A percentile compares a stretch with the other conserved stretches of the same genome.
Evolutionary conservation across 2,797 vertebrate genomes (phyloP).

Genomic region (Sparus aurata): DNA sequence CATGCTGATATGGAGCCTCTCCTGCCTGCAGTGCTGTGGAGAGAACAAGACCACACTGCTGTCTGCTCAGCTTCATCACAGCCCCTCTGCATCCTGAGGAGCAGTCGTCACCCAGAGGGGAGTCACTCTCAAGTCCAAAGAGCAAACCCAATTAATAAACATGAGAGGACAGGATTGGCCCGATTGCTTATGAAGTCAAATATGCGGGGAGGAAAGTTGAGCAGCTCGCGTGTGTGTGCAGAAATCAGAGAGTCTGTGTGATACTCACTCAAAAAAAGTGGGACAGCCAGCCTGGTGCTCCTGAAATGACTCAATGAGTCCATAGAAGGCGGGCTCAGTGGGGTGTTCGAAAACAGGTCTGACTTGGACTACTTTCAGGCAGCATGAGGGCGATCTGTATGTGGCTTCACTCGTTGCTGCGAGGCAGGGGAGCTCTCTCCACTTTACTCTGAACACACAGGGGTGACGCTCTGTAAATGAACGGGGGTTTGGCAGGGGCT

Average conservation of each 20-base stretch:
- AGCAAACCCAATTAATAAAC: slow-evolving; percentile 78
- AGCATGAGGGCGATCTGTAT: slow-evolving; percentile 60
- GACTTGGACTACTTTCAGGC: slow-evolving; percentile 74
- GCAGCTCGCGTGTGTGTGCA: slow-evolving; percentile 36
- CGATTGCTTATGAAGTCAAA: slow-evolving; percentile 66
- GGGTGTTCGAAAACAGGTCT: slow-evolving; percentile 76
- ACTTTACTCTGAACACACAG: slow-evolving; percentile 57
- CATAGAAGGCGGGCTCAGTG: slow-evolving; percentile 67
- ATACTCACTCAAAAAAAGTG: slow-evolving; percentile 74
- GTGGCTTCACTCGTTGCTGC: slow-evolving; percentile 54
- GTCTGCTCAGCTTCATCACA: slow-evolving; percentile 66
- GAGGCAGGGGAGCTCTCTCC: slow-evolving; percentile 58
- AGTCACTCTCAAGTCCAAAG: slow-evolving; percentile 69
- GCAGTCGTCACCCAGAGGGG: slow-evolving; percentile 57
- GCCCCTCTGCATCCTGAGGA: slow-evolving; percentile 55
- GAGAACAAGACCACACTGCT: slow-evolving; percentile 47
- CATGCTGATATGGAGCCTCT: slow-evolving; percentile 53
- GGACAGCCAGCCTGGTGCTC: slow-evolving; percentile 70
- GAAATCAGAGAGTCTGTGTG: slow-evolving; percentile 75
- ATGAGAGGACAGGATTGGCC: slow-evolving; percentile 71
- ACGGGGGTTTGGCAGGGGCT: slow-evolving; percentile 47
- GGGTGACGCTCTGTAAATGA: slow-evolving; percentile 56
- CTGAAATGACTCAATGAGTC: slow-evolving; percentile 75
- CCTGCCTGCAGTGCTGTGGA: slow-evolving; percentile 41
- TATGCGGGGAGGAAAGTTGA: slow-evolving; percentile 54